phyloP scores from a whole-genome alignment of 2,113 vertebrate genomes.

The cat (Felis catus) region F.catus_Fca126_mat1.0 CM031421.1:100680501-100681000 shows the following conservation, averaged over 20 bases:
- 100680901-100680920: background rate
- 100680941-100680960: background rate
- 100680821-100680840: too few relatives aligned
- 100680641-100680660: background rate
- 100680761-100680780: background rate
- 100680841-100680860: background rate
- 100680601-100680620: background rate
- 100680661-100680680: background rate
- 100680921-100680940: background rate
- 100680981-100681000: background rate
- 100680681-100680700: background rate
- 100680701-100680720: background rate
- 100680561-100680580: background rate
- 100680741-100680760: background rate
- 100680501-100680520: background rate
- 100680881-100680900: background rate
- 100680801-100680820: background rate
- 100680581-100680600: background rate
- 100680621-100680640: background rate
- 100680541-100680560: background rate
- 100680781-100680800: background rate
- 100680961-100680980: background rate
- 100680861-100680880: background rate
- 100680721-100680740: background rate
- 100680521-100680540: background rate